phyloP scores from a whole-genome alignment of 2,113 vertebrate species.

The Chaetura pelagica region DNA sequence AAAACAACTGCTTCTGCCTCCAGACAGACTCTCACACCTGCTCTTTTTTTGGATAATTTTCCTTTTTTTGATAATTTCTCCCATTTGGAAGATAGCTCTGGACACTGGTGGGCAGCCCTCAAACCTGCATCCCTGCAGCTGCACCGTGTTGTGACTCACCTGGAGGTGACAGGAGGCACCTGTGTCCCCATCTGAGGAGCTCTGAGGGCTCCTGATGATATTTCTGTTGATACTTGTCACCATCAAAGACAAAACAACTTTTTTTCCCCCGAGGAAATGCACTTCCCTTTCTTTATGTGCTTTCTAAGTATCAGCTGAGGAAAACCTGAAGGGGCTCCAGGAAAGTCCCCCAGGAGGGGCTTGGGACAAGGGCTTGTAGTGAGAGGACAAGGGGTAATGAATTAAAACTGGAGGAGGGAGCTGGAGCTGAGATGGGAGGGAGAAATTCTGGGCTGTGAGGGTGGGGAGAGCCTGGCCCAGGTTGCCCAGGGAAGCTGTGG shows the following conservation, averaged over 20 bases:
- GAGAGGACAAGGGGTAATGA: no score
- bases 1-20: background rate
- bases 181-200: background rate
- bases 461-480: no score
- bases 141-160: accelerated
- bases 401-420: no score
- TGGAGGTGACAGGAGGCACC: background rate
- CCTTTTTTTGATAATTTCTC: background rate
- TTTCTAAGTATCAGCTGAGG: background rate
- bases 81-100: background rate
- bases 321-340: background rate
- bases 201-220: background rate
- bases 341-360: no score
- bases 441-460: no score
- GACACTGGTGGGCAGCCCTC: background rate
- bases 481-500: no score
- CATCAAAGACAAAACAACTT: background rate
- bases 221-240: background rate
- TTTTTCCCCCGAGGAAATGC: background rate
- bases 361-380: no score
- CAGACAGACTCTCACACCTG: background rate
- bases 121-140: background rate
- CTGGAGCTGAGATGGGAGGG: no score
- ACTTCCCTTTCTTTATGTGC: background rate
- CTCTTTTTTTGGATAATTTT: background rate